Base-by-base conservation (phyloP, 2,888 invertebrate genomes). In the Dolichomitus sp. region DNA sequence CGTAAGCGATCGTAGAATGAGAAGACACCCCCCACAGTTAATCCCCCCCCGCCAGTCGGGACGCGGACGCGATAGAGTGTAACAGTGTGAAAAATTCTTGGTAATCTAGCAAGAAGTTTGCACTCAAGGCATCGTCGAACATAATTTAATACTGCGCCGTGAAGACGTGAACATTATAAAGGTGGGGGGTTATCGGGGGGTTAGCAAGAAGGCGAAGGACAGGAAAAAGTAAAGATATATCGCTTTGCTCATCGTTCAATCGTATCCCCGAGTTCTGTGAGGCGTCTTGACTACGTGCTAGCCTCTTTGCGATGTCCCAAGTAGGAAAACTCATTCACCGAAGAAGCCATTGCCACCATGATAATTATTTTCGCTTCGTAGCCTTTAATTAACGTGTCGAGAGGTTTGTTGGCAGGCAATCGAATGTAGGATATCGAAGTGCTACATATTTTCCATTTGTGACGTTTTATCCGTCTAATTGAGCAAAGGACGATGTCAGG, bases 311-410 rank as follows among this genome's bases (percentile, higher is more conserved):
- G n/a, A 33, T 30, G 48, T 48, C 50, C 45, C 9, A 52, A 33
- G 7, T 40, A 14, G 66, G 33, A 48, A 37, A 52, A 74, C 52
- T 80, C 42, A 48, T 33, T 23, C 40, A 4, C 14, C 33, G 40
- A 14, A 42, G 48, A 63, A 65, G 33, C 23, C 27, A 73, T 52
- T 68, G 52, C 54, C 57, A 40, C 37, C 68, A 69, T 78, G 54
- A 81, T 77, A 78, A 83, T 83, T 74, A 82, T 78, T 78, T 75
- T 77, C 54, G 52, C 72, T 65, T 33, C 72, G 45, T 45, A 42
- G 54, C 54, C 52, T 76, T 76, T 48, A 74, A 70, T 77, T 40
- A 68, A 77, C 79, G 63, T 42, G 45, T 54, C 57, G 48, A 59
- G 69, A 23, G 11, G 48, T 57, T 23, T 42, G 65, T 57, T 12